Percentiles rank a stretch among this genome's conserved stretches.
Evolutionary conservation across 2,113 vertebrate species (phyloP).

Genomic region (Notarius quadriscutis): DNA sequence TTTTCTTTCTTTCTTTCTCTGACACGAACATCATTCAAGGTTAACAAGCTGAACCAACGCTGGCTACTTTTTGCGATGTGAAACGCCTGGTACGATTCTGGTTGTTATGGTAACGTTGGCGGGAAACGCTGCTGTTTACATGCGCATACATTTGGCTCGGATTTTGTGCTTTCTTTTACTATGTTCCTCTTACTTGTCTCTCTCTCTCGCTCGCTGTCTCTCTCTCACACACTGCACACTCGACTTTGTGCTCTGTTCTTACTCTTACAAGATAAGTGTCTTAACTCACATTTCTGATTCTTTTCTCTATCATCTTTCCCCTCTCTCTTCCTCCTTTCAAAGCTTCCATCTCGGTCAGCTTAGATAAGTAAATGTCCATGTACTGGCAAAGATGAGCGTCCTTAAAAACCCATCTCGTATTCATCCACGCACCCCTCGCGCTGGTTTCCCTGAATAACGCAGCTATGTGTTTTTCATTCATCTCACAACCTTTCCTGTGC

Average conservation of each 20-base stretch:
- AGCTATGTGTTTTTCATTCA: conserved; percentile 21
- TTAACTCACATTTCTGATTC: background rate
- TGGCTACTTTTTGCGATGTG: background rate
- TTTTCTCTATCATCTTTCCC: conserved; percentile 53
- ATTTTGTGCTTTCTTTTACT: background rate
- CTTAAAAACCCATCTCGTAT: conserved; percentile 37
- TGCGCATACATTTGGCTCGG: background rate
- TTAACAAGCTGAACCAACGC: too few species aligned
- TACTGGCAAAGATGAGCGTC: background rate
- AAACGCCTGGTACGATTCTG: background rate
- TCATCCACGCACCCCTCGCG: conserved; percentile 45
- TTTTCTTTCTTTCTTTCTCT: background rate
- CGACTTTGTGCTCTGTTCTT: background rate
- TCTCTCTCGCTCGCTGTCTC: conserved; percentile 42
- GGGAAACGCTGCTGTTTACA: background rate
- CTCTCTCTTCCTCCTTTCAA: background rate
- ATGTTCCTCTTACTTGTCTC: conserved; percentile 46
- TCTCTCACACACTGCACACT: background rate
- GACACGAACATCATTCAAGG: too few species aligned
- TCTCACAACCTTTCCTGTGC: background rate
- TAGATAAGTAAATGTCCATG: background rate
- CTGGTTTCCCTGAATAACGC: background rate
- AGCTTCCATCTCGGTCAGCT: background rate
- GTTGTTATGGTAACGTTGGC: conserved; percentile 21
- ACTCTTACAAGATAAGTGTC: background rate